A percentile compares a stretch with the other conserved stretches of the same genome.
Conservation (phyloP, 1,140 invertebrate species). For the Vollenhovia emeryi region DNA sequence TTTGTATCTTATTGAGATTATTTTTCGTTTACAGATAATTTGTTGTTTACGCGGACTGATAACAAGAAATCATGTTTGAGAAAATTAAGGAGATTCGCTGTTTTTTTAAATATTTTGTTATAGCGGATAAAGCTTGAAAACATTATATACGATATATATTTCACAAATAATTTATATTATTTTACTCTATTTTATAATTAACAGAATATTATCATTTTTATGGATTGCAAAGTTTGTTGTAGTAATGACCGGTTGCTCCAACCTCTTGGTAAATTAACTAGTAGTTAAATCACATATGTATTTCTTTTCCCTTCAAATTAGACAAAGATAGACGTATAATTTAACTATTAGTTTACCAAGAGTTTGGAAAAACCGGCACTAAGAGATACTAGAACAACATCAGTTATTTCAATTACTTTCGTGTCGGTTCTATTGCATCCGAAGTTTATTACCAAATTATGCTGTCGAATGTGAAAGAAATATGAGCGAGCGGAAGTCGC, state of each 20-base stretch:
- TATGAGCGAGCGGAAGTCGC: slow-evolving; percentile 6
- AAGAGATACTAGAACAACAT: neutral
- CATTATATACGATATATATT: neutral
- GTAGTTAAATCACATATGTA: too few relatives aligned
- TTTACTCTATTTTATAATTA: neutral
- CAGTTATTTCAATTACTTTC: neutral
- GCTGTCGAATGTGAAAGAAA: neutral
- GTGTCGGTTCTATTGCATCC: neutral
- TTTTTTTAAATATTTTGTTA: neutral
- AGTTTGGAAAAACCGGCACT: too few relatives aligned
- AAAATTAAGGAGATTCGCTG: neutral
- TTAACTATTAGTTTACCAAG: too few relatives aligned
- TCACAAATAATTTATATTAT: neutral
- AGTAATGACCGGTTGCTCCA: too few relatives aligned
- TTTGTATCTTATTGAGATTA: neutral
- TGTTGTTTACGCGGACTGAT: neutral
- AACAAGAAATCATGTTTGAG: neutral
- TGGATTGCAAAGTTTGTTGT: neutral
- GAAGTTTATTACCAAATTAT: neutral
- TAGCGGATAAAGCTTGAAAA: neutral
- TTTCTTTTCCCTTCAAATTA: too few relatives aligned
- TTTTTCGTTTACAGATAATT: neutral
- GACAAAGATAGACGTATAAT: too few relatives aligned
- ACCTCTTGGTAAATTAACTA: too few relatives aligned
- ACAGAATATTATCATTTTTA: neutral